phyloP scores from a whole-genome alignment of 1,140 invertebrate species.

The Eueides isabella region DNA sequence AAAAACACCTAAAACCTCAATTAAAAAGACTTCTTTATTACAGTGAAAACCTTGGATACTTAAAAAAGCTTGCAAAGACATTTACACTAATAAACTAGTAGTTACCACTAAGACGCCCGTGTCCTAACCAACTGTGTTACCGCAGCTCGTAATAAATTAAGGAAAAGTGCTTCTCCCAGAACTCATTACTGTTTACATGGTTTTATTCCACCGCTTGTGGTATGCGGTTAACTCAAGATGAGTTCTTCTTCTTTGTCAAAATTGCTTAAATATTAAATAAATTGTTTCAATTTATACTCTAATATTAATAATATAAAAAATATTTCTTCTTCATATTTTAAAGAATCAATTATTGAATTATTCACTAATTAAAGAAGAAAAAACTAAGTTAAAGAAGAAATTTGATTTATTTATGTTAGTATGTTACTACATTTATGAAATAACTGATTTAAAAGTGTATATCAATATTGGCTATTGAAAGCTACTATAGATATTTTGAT shows the following conservation, averaged over 20 bases:
- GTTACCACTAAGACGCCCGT: background rate
- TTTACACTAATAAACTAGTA: constrained; percentile 14
- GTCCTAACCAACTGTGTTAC: constrained; percentile 17
- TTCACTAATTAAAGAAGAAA: too few species aligned
- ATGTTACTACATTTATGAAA: too few species aligned
- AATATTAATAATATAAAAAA: too few species aligned
- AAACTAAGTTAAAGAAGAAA: too few species aligned
- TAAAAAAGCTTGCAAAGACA: background rate
- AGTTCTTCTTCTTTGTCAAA: background rate
- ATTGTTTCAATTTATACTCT: too few species aligned
- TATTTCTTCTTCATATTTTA: too few species aligned
- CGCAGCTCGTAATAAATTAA: constrained; percentile 23
- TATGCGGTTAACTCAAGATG: background rate
- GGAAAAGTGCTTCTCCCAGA: constrained; percentile 15
- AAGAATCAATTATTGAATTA: too few species aligned
- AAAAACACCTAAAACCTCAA: background rate
- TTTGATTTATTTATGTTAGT: too few species aligned
- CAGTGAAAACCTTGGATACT: background rate
- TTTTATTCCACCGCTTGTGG: constrained; percentile 13
- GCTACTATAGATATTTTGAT: too few species aligned
- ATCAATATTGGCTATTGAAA: too few species aligned
- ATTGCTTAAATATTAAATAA: background rate
- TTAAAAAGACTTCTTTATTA: background rate
- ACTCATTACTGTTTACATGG: constrained; percentile 23
- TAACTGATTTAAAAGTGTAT: too few species aligned